Base-by-base conservation (phyloP, 2,888 invertebrate genomes). In the Pelosia muscerda region DNA sequence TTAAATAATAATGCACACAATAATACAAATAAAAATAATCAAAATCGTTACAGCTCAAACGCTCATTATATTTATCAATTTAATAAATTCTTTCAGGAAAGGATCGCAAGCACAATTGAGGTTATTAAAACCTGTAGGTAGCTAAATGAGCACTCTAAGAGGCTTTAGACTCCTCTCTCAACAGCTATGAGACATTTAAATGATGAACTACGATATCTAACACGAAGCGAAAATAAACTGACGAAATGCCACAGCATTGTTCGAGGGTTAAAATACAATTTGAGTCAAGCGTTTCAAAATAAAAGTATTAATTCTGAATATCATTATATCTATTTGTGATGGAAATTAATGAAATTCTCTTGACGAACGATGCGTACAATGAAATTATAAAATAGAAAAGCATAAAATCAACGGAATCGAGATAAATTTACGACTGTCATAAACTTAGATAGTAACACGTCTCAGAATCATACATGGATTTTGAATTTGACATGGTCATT, bases 61-160 rank as follows among this genome's bases (percentile, higher is more conserved):
- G 6, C n/a, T n/a, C 49, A 49, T 9, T n/a, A 49, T n/a, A 49
- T 49, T 6, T 6, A 49, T 4, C n/a, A 49, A 49, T 49, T 42
- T n/a, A n/a, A 63, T 61, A 69, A 66, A 74, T 77, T 79, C 72
- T 68, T 69, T 77, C 42, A 76, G n/a, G 60, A 65, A 71, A 74
- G 69, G 77, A 65, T 79, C 67, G 15, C 9, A 13, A 63, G 58
- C 49, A 69, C 65, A 71, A 77, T 72, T 66, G 74, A 54, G 28
- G 49, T 67, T 67, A 63, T 77, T 72, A 67, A 79, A 79, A 79
- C 77, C 76, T 68, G 74, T 79, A 66, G 58, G 74, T 79, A 66
- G 58, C 71, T 66, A 79, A 49, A 49, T 25, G 59, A 23, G 19
- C 38, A 57, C 56, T 75, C 68, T 10, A 64, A 66, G 68, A 79